A percentile compares a stretch with the other conserved stretches of the same genome.
These are phyloP conservation scores for Amblyopsis rosae DNA, from an alignment of 2,113 vertebrate genomes.

Conservation along the genomic window DNA sequence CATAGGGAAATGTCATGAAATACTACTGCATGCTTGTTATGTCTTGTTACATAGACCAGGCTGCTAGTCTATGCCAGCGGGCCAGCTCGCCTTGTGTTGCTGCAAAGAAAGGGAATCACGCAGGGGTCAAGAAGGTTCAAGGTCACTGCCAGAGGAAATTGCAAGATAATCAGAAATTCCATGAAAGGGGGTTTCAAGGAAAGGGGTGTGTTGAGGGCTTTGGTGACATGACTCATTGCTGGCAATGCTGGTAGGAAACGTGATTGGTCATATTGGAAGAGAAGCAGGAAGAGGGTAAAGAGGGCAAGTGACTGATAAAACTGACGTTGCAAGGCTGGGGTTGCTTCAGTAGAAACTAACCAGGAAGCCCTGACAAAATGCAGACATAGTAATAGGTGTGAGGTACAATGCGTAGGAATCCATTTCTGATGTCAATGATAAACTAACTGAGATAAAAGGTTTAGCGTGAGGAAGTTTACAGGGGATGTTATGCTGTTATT, in stretches of 20 bases:
- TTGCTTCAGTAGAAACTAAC: constrained; percentile 63
- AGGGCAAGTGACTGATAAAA: constrained; percentile 75
- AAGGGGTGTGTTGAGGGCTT: constrained; percentile 64
- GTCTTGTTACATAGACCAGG: neutral
- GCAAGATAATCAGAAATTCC: constrained; percentile 60
- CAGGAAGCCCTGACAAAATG: constrained; percentile 68
- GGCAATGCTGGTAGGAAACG: constrained; percentile 70
- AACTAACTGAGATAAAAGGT: constrained; percentile 35
- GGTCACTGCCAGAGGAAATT: constrained; percentile 63
- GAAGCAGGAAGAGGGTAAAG: constrained; percentile 73
- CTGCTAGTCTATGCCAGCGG: constrained; percentile 32
- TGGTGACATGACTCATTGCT: constrained; percentile 65
- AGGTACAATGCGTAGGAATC: constrained; percentile 56
- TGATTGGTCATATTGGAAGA: constrained; percentile 63
- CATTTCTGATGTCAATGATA: constrained; percentile 69
- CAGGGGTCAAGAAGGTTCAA: constrained; percentile 60
- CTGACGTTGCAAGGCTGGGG: constrained; percentile 55
- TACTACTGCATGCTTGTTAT: neutral
- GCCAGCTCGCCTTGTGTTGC: constrained; percentile 1
- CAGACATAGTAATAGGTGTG: constrained; percentile 69
- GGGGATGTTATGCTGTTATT: too few relatives aligned
- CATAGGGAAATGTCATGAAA: too few relatives aligned
- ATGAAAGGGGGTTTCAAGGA: constrained; percentile 62
- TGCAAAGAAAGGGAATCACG: constrained; percentile 35
- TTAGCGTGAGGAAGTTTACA: neutral